Evolutionary conservation across 2,888 invertebrate genomes (phyloP), one percentile per base, ranked within the genome.

Genomic region (Rhopalosiphum nymphaeae): DNA sequence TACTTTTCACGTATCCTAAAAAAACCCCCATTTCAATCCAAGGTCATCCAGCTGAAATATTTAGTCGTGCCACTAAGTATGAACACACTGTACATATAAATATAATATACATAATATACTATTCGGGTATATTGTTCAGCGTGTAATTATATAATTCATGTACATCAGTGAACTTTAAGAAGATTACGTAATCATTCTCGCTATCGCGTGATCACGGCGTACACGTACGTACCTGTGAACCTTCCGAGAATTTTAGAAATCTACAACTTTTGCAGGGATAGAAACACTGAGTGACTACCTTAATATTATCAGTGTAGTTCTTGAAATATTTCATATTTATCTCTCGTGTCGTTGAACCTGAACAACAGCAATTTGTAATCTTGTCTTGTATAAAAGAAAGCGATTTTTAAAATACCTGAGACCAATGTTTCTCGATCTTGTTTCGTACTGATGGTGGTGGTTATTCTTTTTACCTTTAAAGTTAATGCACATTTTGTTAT

Each of bases 161-260:
- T 53, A 53, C 21, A 67, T 16, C 61, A n/a, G 29, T 10, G 25
- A 61, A 67, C 61, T n/a, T 44, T 46, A 46, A 67, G 46, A 67
- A 61, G 46, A 90, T 90, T 67, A 67, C 87, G 46, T 46, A 29
- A 53, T 36, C 53, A 49, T 87, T 87, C n/a, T 36, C 87, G n/a
- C 87, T 53, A 9, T 88, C 57, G 4, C 26, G 10, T 36, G n/a
- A n/a, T 84, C 26, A 16, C 53, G 53, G n/a, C 56, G 29, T 57
- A 9, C 78, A 36, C 36, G 36, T 36, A 26, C 57, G 29, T 57
- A 25, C 53, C 42, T 88, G 26, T 53, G 26, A 25, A 25, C 0
- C 11, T n/a, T 29, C 16, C 5, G 10, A n/a, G 57, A 61, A 86
- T 86, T 57, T 86, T 49, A 78, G 90, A 67, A 67, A 46, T 49